These are phyloP conservation scores for Sternotherus odoratus DNA, from an alignment of 2,797 vertebrate species.

Conservation along the genomic window DNA sequence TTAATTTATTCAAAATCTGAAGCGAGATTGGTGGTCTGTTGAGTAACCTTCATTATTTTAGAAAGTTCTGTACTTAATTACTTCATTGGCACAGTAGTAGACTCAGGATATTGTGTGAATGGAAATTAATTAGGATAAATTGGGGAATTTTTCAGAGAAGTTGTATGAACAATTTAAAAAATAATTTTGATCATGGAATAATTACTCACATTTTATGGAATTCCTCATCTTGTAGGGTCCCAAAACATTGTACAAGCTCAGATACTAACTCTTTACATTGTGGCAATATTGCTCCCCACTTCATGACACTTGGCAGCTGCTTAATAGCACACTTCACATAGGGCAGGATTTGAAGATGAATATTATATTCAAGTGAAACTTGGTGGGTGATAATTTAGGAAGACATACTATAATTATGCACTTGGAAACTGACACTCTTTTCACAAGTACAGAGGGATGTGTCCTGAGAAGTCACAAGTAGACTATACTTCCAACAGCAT, in stretches of 20 bases:
- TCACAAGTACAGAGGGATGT: constrained; percentile 6
- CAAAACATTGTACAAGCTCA: constrained; percentile 16
- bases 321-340: neutral
- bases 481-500: neutral
- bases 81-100: constrained; percentile 50
- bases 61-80: constrained; percentile 74
- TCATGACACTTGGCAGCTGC: constrained; percentile 5
- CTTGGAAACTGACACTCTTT: constrained; percentile 13
- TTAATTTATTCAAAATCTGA: constrained; percentile 69
- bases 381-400: neutral
- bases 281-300: neutral
- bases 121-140: neutral
- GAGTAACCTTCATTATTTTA: constrained; percentile 55
- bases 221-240: constrained; percentile 42
- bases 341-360: neutral
- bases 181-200: constrained; percentile 55
- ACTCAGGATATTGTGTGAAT: constrained; percentile 70
- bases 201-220: constrained; percentile 57
- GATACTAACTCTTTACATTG: constrained; percentile 3
- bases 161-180: constrained; percentile 36
- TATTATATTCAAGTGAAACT: neutral
- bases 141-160: constrained; percentile 9
- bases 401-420: neutral
- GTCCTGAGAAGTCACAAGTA: neutral
- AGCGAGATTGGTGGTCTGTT: constrained; percentile 72